Base-by-base conservation (phyloP, 2,888 invertebrate species). In the Amblyjoppa proteus region DNA sequence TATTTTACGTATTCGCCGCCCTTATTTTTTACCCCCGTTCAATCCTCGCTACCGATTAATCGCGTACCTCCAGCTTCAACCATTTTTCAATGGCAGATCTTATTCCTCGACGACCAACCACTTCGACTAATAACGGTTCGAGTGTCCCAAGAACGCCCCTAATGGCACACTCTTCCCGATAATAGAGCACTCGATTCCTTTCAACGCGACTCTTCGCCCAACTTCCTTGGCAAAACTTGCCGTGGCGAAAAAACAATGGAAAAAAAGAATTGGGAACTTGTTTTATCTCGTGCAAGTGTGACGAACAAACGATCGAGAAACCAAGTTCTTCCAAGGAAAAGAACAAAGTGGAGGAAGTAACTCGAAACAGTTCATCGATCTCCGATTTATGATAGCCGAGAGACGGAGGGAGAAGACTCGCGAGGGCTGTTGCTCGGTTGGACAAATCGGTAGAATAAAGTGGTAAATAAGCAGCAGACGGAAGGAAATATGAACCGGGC, bases 381-480 rank as follows among this genome's bases (percentile, higher is more conserved):
- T 66, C 31, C 51, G 49, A 74, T 66, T 74, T 68, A 16, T 69
- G 64, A 75, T 75, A 16, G 64, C 64, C 20, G 49, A 75, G 64
- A 64, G 20, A 64, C n/a, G 34, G 13, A 9, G 58, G 28, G 58
- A 58, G 64, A 4, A 34, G 16, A n/a, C 9, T 13, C 64, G 64
- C 11, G 38, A 64, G 38, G 16, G 31, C 38, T 7, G 28, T 38
- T 34, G 31, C 38, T 76, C n/a, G 11, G 38, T 77, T 80, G 66
- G 25, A 74, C 70, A 83, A 89, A 88, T 88, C 83, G 85, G 38
- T 53, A 69, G 81, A 81, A 84, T 87, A 85, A 81, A 76, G 74
- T n/a, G 31, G 31, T 34, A 13, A 13, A 49, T 2, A 34, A 31
- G 25, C 9, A 58, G 49, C 51, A 11, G 64, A 49, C n/a, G 45